Evolutionary conservation across 2,113 vertebrate species (phyloP).

Genomic region (Oryctolagus cuniculus): DNA sequence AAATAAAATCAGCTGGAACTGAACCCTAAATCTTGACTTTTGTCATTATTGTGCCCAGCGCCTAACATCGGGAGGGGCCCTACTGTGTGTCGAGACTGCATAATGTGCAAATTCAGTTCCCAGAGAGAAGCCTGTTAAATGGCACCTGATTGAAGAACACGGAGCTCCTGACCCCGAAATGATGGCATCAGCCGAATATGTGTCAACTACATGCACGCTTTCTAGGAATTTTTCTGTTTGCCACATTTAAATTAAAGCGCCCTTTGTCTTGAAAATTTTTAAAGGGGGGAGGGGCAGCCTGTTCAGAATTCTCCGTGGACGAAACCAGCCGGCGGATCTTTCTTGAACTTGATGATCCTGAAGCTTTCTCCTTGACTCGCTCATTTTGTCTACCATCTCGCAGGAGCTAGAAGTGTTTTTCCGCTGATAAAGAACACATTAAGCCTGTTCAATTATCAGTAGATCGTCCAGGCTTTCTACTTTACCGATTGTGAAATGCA

Average conservation of each 20-base stretch:
- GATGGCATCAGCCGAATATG: slow-evolving; percentile 69
- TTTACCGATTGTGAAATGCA: background rate
- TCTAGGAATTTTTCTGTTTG: slow-evolving; percentile 84
- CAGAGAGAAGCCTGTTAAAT: background rate
- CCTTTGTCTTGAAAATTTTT: slow-evolving; percentile 71
- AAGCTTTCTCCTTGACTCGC: slow-evolving; percentile 44
- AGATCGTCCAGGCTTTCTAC: background rate
- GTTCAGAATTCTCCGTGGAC: background rate
- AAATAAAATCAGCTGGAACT: slow-evolving; percentile 99
- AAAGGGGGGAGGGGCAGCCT: slow-evolving; percentile 12
- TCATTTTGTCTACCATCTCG: background rate
- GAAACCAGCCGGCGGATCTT: background rate
- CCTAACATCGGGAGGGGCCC: background rate
- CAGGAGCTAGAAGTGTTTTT: background rate
- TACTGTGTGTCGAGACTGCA: background rate
- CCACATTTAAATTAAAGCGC: slow-evolving; percentile 16
- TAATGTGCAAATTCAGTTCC: background rate
- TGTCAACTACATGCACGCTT: slow-evolving; percentile 71
- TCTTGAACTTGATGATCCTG: slow-evolving; percentile 33
- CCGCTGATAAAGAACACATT: background rate
- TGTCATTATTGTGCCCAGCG: slow-evolving; percentile 82
- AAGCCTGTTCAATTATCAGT: background rate
- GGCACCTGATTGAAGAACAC: slow-evolving; percentile 60
- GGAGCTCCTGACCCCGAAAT: slow-evolving; percentile 63
- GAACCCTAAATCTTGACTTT: slow-evolving; percentile 92